These are phyloP conservation scores for Elachura formosa DNA, from an alignment of 2,113 vertebrate genomes.

Conservation along the genomic window DNA sequence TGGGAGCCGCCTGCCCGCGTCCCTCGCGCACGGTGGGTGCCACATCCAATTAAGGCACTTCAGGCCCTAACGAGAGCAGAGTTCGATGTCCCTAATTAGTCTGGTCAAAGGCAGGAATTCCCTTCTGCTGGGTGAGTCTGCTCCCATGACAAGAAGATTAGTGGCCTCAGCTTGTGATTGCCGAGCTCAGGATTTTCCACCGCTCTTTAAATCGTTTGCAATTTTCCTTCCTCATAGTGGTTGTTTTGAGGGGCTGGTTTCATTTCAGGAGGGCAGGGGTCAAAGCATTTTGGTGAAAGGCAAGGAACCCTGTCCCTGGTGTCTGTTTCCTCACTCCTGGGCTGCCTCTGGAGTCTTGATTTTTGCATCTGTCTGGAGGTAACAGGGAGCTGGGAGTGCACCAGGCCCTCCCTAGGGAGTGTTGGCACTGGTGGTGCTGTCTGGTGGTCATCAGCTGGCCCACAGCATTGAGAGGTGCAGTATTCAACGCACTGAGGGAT, in stretches of 20 bases:
- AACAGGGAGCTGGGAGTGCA: background rate
- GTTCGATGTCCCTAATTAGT: conserved; percentile 31
- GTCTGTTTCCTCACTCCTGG: background rate
- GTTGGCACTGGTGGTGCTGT: fast-evolving
- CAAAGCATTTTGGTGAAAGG: conserved; percentile 6
- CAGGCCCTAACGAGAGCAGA: conserved; percentile 26
- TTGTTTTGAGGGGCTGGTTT: background rate
- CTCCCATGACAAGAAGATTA: conserved; percentile 49
- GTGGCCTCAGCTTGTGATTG: background rate
- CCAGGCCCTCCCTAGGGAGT: background rate
- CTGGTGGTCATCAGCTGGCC: background rate
- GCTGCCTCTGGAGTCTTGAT: background rate
- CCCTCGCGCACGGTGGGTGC: background rate
- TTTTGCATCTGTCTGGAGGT: background rate
- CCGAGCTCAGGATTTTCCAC: background rate
- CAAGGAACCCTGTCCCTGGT: background rate
- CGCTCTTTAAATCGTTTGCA: background rate
- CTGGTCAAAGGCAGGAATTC: conserved; percentile 45
- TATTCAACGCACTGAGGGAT: background rate
- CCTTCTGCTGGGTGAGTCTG: conserved; percentile 17
- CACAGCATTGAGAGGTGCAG: background rate
- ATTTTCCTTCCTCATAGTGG: background rate
- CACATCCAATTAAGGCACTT: conserved; percentile 49
- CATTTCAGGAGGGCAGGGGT: background rate
- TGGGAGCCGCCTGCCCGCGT: background rate